Evolutionary conservation across 2,888 invertebrate genomes (phyloP), one percentile per base, ranked within the genome.

Genomic region (Hirtodrosophila confusa): DNA sequence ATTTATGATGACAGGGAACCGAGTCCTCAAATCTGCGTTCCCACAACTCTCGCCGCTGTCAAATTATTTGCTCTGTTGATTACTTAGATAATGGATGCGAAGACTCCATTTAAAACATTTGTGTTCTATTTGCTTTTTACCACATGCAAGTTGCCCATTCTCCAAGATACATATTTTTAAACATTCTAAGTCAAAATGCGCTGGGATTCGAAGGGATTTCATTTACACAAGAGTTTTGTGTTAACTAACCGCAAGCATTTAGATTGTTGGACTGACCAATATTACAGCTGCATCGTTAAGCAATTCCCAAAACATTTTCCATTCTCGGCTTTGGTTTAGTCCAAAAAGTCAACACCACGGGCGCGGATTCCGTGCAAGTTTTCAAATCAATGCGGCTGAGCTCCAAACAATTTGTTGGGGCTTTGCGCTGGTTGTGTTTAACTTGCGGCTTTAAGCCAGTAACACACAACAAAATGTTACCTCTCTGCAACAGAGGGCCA

Each of bases 11-110:
- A 43, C 49, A 12, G 24, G 11, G 35, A 1, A 17, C 31, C 24
- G 41, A 61, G 41, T 29, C 36, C 54, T 36, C 35, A 17, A 27
- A 43, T 17, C 51, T 31, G 36, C 4, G 37, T 17, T 17, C 17
- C 17, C 17, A 17, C 17, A 17, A 17, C 12, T 24, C 65, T 36
- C 35, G 39, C 17, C 70, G 70, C 66, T 79, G 77, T 79, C 79
- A 74, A 65, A 57, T 61, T 82, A 65, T 82, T 85, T 85, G 72
- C 67, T 65, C 24, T 58, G 67, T 55, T 75, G 63, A 71, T 75
- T 62, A 71, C 71, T 63, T 63, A 50, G 24, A 66, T 82, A 85
- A 82, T 85, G 69, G 79, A 77, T 50, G 50, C 17, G 44, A 24
- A 50, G 66, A 67, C 61, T 75, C 58, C 49, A 85, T 75, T 85